Evolutionary conservation across 2,113 vertebrate species (phyloP).

Genomic region (Engystomops pustulosus): DNA sequence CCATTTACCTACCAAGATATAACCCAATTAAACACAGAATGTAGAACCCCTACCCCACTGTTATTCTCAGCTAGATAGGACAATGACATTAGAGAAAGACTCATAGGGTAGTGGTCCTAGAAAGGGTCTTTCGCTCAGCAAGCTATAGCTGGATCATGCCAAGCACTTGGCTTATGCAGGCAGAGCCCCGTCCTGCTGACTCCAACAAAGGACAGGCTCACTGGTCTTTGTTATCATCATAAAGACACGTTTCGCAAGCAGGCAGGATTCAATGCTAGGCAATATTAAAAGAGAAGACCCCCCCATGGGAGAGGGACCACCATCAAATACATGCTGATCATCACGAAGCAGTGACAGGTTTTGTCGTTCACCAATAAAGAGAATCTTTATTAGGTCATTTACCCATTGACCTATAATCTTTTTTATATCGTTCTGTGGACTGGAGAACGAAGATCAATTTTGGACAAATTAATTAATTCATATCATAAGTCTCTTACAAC

Average conservation of each 20-base stretch:
- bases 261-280: neutral
- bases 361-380: neutral
- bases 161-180: neutral
- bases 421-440: too few species aligned
- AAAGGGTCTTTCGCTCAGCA: conserved; percentile 17
- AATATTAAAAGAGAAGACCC: neutral
- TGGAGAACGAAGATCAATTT: too few species aligned
- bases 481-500: too few species aligned
- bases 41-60: neutral
- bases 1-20: neutral
- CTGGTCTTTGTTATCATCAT: conserved; percentile 46
- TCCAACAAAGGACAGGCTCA: conserved; percentile 24
- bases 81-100: conserved; percentile 7
- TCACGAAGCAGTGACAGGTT: neutral
- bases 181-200: conserved; percentile 31
- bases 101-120: conserved; percentile 24
- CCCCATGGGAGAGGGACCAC: neutral
- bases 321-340: neutral
- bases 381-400: neutral
- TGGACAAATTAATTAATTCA: too few species aligned
- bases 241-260: conserved; percentile 16
- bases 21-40: neutral
- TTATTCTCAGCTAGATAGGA: neutral
- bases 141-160: neutral
- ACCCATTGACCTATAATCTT: too few species aligned